Evolutionary conservation across 2,797 vertebrate species (phyloP).

Genomic region (Arnoldichthys spilopterus): DNA sequence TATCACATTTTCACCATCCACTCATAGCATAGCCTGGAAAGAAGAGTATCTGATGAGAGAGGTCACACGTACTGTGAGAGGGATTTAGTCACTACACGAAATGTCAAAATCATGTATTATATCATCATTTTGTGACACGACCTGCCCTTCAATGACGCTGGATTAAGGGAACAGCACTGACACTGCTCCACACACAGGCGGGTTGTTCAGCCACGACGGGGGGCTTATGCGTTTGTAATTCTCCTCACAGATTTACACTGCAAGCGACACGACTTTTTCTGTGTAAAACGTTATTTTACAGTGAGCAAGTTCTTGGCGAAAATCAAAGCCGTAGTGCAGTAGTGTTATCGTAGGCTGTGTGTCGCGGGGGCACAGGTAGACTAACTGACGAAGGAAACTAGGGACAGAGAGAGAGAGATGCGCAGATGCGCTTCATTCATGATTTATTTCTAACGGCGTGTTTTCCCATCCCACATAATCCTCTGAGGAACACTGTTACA

Average conservation of each 20-base stretch:
- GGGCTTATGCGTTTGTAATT: background rate
- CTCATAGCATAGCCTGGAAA: background rate
- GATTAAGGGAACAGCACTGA: background rate
- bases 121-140: conserved; percentile 13
- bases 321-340: too few relatives aligned
- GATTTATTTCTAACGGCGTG: conserved; percentile 65
- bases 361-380: background rate
- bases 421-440: conserved; percentile 73
- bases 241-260: background rate
- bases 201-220: background rate
- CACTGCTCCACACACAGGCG: background rate
- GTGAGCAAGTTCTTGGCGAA: background rate
- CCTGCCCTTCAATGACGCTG: conserved; percentile 24
- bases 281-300: background rate
- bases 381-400: conserved; percentile 23
- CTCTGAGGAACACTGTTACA: conserved; percentile 54
- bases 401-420: conserved; percentile 4
- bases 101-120: conserved; percentile 25
- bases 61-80: conserved; percentile 4
- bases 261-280: background rate
- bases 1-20: background rate
- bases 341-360: too few relatives aligned
- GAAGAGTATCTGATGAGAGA: background rate
- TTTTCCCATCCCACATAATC: conserved; percentile 31
- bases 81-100: conserved; percentile 15